Evolutionary conservation across 2,888 invertebrate genomes (phyloP).

Genomic region (Phortica magna): DNA sequence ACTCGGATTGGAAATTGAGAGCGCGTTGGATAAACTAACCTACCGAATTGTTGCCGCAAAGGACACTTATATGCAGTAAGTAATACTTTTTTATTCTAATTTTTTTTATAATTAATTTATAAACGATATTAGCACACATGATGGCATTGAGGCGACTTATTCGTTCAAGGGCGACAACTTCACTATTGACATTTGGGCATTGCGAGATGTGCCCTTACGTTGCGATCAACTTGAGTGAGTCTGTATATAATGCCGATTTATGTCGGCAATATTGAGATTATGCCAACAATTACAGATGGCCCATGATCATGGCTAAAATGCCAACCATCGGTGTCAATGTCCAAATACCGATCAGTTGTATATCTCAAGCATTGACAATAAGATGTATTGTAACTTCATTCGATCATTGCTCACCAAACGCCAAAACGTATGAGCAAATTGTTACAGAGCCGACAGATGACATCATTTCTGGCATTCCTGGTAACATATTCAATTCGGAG

Average conservation of each 20-base stretch:
- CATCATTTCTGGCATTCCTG: constrained; percentile 52
- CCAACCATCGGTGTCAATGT: constrained; percentile 52
- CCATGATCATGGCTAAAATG: constrained; percentile 58
- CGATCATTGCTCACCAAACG: constrained; percentile 67
- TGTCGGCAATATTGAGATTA: no score
- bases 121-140: constrained; percentile 44
- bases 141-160: constrained; percentile 58
- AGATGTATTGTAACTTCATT: constrained; percentile 68
- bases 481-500: constrained; percentile 23
- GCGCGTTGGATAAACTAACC: constrained; percentile 51
- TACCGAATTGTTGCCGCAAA: constrained; percentile 53
- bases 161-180: constrained; percentile 57
- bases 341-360: constrained; percentile 63
- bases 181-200: constrained; percentile 68
- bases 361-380: constrained; percentile 64
- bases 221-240: constrained; percentile 63
- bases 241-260: no score
- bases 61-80: constrained; percentile 55
- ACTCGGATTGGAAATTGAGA: constrained; percentile 49
- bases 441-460: not conserved
- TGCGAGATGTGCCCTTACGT: constrained; percentile 66
- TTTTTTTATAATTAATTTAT: not conserved
- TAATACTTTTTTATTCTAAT: not conserved
- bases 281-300: constrained; percentile 23
- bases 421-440: constrained; percentile 53